Percentiles rank a stretch among this genome's conserved stretches.
These are phyloP conservation scores for Takifugu flavidus DNA, from an alignment of 2,113 vertebrate genomes.

Conservation along the genomic window DNA sequence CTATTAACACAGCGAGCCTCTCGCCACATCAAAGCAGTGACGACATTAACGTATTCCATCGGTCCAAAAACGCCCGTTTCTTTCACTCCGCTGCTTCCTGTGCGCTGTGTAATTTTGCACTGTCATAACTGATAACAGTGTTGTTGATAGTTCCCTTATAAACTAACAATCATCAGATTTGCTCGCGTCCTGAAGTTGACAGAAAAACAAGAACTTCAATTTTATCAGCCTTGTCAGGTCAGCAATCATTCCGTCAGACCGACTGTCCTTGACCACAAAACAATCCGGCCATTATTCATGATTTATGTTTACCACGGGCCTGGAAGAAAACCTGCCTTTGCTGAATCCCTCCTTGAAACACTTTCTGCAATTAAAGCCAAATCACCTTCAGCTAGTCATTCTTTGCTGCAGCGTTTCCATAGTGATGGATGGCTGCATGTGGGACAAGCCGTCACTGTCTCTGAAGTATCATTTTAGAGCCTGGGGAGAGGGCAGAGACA, in stretches of 20 bases:
- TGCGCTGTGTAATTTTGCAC: slow-evolving; percentile 67
- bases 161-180: slow-evolving; percentile 75
- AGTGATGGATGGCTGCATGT: slow-evolving; percentile 38
- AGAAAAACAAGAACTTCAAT: slow-evolving; percentile 64
- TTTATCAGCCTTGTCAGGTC: slow-evolving; percentile 61
- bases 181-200: slow-evolving; percentile 66
- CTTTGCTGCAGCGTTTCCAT: slow-evolving; percentile 27
- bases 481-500: slow-evolving; percentile 32
- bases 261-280: slow-evolving; percentile 48
- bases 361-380: slow-evolving; percentile 38
- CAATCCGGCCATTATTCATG: slow-evolving; percentile 29
- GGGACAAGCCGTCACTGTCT: slow-evolving; percentile 15
- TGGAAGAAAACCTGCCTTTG: slow-evolving; percentile 22
- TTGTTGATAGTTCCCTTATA: slow-evolving; percentile 61
- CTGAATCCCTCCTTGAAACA: slow-evolving; percentile 3
- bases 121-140: slow-evolving; percentile 70
- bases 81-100: slow-evolving; percentile 38
- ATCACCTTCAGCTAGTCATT: slow-evolving; percentile 28
- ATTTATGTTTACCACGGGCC: slow-evolving; percentile 29
- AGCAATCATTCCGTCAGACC: slow-evolving; percentile 41
- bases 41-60: slow-evolving; percentile 49
- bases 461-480: slow-evolving; percentile 49
- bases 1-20: slow-evolving; percentile 31
- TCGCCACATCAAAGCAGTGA: slow-evolving; percentile 43
- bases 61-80: slow-evolving; percentile 58